Evolutionary conservation across 2,888 invertebrate genomes (phyloP).

Genomic region (Aporophyla lueneburgensis): DNA sequence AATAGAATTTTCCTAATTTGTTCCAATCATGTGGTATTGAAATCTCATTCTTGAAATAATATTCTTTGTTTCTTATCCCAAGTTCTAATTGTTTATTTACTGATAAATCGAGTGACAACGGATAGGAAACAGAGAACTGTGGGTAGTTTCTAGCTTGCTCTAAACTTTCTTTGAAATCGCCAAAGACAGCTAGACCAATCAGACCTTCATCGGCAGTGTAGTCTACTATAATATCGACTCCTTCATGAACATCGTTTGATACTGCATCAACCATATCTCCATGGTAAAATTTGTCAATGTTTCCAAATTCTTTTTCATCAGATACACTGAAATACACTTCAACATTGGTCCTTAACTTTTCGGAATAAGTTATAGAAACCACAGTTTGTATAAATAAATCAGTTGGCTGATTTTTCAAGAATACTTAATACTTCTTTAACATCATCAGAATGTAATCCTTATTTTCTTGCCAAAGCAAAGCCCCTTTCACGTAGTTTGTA

Average conservation of each 20-base stretch:
- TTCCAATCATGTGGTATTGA: constrained; percentile 64
- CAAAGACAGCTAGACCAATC: constrained; percentile 43
- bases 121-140: constrained; percentile 63
- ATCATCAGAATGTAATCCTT: constrained; percentile 72
- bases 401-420: constrained; percentile 68
- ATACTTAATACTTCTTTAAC: constrained; percentile 69
- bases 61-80: constrained; percentile 66
- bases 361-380: constrained; percentile 63
- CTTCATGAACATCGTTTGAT: constrained; percentile 85
- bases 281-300: constrained; percentile 74
- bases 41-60: constrained; percentile 64
- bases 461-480: constrained; percentile 69
- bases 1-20: constrained; percentile 40
- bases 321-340: constrained; percentile 67
- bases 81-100: constrained; percentile 63
- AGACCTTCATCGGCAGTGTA: constrained; percentile 92
- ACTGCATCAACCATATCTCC: constrained; percentile 76
- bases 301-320: constrained; percentile 72
- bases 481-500: constrained; percentile 85
- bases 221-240: constrained; percentile 93
- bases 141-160: constrained; percentile 42
- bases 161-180: constrained; percentile 22
- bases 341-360: constrained; percentile 41
- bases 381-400: constrained; percentile 57
- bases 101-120: constrained; percentile 53